These are phyloP conservation scores for Notospermus geniculatus DNA, from an alignment of 1,140 invertebrate species.

Conservation along the genomic window DNA sequence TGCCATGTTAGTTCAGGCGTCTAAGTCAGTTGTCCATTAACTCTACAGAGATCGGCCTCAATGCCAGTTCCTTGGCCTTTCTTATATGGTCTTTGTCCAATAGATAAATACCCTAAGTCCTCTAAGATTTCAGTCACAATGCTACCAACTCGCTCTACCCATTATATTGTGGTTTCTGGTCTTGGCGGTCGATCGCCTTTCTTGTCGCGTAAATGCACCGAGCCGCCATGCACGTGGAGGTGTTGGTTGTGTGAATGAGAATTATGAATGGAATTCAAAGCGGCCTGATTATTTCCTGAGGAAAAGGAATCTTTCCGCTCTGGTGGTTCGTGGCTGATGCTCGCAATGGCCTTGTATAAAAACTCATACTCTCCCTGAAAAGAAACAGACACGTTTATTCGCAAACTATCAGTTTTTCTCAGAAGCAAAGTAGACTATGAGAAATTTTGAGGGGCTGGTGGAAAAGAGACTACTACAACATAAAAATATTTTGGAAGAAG, in stretches of 20 bases:
- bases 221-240: not conserved
- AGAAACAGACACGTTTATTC: slow-evolving; percentile 15
- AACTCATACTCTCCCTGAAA: slow-evolving; percentile 66
- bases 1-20: too few relatives aligned
- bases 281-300: not conserved
- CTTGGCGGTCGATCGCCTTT: slow-evolving; percentile 4
- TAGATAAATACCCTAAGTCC: too few relatives aligned
- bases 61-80: too few relatives aligned
- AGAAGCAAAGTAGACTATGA: slow-evolving; percentile 16
- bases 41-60: too few relatives aligned
- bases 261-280: not conserved
- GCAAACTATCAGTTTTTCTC: too few relatives aligned
- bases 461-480: not conserved
- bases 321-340: slow-evolving; percentile 29
- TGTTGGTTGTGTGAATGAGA: slow-evolving; percentile 2
- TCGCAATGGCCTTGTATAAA: slow-evolving; percentile 66
- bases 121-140: too few relatives aligned
- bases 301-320: slow-evolving; percentile 21
- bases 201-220: not conserved
- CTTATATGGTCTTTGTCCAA: too few relatives aligned
- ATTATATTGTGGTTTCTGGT: slow-evolving; percentile 1
- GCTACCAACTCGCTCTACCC: too few relatives aligned
- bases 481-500: too few relatives aligned
- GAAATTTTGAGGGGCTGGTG: not conserved
- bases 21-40: too few relatives aligned